Percentiles rank a stretch among this genome's conserved stretches.
Evolutionary conservation across 1,140 invertebrate species (phyloP).

Genomic region (Tyrophagus putrescentiae): DNA sequence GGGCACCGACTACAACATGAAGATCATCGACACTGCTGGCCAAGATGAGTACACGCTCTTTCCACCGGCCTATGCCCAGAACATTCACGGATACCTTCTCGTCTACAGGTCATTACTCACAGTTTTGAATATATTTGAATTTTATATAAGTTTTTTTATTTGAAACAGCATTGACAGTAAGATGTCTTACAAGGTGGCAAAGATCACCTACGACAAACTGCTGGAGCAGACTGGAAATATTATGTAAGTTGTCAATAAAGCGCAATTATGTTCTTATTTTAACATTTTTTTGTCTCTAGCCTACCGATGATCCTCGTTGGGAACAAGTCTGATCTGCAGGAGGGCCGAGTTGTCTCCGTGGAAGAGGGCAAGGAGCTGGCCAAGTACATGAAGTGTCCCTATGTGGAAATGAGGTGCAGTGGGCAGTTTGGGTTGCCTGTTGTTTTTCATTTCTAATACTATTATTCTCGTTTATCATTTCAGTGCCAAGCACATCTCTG

Average conservation of each 20-base stretch:
- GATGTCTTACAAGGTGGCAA: slow-evolving; percentile 76
- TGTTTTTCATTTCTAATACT: neutral
- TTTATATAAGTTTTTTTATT: neutral
- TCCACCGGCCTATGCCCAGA: slow-evolving; percentile 89
- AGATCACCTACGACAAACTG: slow-evolving; percentile 90
- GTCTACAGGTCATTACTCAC: slow-evolving; percentile 55
- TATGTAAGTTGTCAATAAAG: slow-evolving; percentile 56
- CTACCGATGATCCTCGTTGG: slow-evolving; percentile 93
- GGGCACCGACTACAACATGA: slow-evolving; percentile 85
- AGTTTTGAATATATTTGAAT: neutral
- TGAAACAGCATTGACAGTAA: slow-evolving; percentile 20
- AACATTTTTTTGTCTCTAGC: too few relatives aligned
- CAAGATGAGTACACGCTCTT: slow-evolving; percentile 95
- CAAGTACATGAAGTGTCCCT: slow-evolving; percentile 81
- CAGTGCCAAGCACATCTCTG: slow-evolving; percentile 57
- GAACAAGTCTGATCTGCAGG: slow-evolving; percentile 88
- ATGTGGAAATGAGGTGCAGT: slow-evolving; percentile 63
- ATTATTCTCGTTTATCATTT: neutral
- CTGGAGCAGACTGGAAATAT: slow-evolving; percentile 89
- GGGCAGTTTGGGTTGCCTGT: neutral
- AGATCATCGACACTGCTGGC: slow-evolving; percentile 87
- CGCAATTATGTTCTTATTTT: slow-evolving; percentile 31
- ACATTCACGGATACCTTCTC: slow-evolving; percentile 92
- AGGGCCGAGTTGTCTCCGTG: slow-evolving; percentile 57
- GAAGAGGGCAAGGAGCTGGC: slow-evolving; percentile 86